These are phyloP conservation scores for Calyptomena viridis DNA, from an alignment of 2,113 vertebrate genomes.

Conservation along the genomic window DNA sequence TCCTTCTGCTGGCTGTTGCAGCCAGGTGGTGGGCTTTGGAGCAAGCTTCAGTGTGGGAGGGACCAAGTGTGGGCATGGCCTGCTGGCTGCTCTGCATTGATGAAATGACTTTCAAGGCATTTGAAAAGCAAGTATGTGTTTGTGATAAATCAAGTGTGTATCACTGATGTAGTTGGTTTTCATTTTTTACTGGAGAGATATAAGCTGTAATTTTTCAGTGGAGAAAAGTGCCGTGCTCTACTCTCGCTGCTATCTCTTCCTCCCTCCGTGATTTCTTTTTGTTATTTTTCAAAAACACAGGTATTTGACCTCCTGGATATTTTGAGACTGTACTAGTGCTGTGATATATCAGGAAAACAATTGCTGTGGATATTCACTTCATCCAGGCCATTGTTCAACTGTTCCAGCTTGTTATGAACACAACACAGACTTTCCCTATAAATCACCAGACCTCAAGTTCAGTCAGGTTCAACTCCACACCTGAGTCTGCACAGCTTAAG, in stretches of 20 bases:
- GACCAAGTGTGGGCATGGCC: fast-evolving
- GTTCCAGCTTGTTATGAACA: neutral
- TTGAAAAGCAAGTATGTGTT: neutral
- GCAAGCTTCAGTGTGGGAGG: fast-evolving
- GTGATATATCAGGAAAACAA: neutral
- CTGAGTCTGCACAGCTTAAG: neutral
- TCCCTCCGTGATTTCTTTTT: fast-evolving
- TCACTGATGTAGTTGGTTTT: neutral
- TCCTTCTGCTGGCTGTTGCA: fast-evolving
- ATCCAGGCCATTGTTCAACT: neutral
- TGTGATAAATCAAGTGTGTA: neutral
- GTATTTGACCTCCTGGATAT: neutral
- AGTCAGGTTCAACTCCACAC: neutral
- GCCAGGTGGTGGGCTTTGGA: fast-evolving
- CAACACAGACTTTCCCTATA: neutral
- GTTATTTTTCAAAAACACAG: neutral
- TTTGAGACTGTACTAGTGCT: neutral
- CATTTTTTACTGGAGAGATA: neutral
- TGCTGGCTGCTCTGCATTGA: neutral
- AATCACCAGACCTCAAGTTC: neutral
- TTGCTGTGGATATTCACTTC: neutral
- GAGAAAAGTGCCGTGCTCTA: fast-evolving
- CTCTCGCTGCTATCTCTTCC: neutral
- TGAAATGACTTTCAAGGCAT: neutral
- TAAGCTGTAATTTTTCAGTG: neutral